A percentile compares a stretch with the other conserved stretches of the same genome.
phyloP scores from a whole-genome alignment of 2,113 vertebrate species.

The Eupsittula cactorum region DNA sequence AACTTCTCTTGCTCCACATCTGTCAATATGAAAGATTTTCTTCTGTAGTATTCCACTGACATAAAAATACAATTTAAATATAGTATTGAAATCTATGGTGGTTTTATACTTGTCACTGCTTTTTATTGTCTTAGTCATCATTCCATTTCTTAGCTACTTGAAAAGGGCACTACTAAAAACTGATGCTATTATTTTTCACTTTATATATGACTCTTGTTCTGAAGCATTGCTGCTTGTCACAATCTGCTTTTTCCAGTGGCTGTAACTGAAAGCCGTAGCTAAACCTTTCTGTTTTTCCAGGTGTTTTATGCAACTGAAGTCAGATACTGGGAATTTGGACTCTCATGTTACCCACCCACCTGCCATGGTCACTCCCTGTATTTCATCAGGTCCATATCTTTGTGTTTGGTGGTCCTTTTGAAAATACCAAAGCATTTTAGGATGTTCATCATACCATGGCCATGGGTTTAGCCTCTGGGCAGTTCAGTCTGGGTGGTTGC shows the following conservation, averaged over 20 bases:
- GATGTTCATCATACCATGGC: neutral
- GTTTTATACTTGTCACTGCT: constrained; percentile 5
- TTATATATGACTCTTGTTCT: neutral
- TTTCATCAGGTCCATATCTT: neutral
- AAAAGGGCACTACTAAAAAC: constrained; percentile 30
- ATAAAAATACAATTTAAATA: constrained; percentile 28
- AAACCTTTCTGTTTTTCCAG: neutral
- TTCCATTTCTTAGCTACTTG: neutral
- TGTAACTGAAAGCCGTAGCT: neutral
- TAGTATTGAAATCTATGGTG: neutral
- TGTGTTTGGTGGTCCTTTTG: neutral
- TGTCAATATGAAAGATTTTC: neutral
- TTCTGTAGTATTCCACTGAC: neutral
- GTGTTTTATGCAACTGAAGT: neutral
- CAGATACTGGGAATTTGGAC: neutral
- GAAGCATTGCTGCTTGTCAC: neutral
- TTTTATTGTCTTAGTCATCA: constrained; percentile 28
- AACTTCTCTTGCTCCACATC: neutral
- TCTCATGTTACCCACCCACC: neutral
- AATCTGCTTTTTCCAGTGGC: neutral
- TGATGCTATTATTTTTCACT: constrained; percentile 15
- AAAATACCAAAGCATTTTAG: neutral
- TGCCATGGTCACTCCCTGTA: neutral
- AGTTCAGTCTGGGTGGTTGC: neutral
- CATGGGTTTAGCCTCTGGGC: neutral